These are phyloP conservation scores for Oreohelix idahoensis DNA, from an alignment of 1,140 invertebrate species.

Conservation along the genomic window DNA sequence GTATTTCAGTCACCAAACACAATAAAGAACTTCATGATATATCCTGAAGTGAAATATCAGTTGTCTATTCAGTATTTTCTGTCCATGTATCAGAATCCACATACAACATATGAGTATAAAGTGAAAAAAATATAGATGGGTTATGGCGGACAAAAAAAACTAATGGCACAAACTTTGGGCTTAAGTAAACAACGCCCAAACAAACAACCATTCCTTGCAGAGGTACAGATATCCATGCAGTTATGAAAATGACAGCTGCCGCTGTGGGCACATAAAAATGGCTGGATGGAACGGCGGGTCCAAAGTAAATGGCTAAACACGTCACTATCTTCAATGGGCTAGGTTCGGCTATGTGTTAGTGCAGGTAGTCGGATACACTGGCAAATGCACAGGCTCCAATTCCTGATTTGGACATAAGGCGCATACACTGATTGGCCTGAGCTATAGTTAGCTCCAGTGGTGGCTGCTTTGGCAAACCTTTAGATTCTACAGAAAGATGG, in stretches of 20 bases:
- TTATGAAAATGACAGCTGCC: no score
- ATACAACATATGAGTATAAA: no score
- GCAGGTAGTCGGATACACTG: slow-evolving; percentile 74
- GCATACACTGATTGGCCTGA: slow-evolving; percentile 90
- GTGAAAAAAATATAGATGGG: not conserved
- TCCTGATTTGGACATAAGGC: slow-evolving; percentile 89
- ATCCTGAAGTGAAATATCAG: no score
- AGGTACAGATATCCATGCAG: not conserved
- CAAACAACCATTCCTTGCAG: not conserved
- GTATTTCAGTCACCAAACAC: no score
- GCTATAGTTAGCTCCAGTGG: slow-evolving; percentile 92
- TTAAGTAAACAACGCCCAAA: not conserved
- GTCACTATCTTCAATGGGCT: not conserved
- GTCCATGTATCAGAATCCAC: no score
- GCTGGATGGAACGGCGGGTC: not conserved
- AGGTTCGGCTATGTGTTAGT: slow-evolving; percentile 54
- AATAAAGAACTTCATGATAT: no score
- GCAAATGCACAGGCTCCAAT: slow-evolving; percentile 96
- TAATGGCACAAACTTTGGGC: not conserved
- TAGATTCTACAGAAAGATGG: slow-evolving; percentile 81
- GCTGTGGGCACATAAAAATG: no score
- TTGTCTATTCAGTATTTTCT: no score
- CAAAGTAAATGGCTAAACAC: not conserved
- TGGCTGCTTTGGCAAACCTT: slow-evolving; percentile 88
- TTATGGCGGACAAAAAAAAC: not conserved